phyloP scores from a whole-genome alignment of 2,113 vertebrate species.

The human (Homo sapiens) region DNA sequence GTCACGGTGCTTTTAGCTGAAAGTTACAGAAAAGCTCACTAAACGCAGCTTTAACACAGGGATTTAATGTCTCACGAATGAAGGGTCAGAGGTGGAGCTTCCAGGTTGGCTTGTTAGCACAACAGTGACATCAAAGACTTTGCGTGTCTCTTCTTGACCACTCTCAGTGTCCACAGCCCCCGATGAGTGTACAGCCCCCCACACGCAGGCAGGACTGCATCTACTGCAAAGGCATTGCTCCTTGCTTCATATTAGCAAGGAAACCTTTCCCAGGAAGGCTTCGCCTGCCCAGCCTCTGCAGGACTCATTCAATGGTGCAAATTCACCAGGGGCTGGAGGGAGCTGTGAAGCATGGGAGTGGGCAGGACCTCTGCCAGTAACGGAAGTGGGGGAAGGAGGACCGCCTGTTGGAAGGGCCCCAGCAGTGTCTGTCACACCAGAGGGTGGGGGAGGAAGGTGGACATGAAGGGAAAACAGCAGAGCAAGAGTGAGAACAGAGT shows the following conservation, averaged over 20 bases:
- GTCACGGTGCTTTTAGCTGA: not conserved
- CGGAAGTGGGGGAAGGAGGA: not conserved
- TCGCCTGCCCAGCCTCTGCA: not conserved
- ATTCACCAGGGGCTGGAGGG: not conserved
- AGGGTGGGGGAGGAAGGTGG: not conserved
- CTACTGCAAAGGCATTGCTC: not conserved
- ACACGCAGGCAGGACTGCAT: rapidly evolving
- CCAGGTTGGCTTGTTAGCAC: not conserved
- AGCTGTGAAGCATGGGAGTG: too few species aligned
- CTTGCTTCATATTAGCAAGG: not conserved
- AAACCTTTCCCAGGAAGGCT: not conserved
- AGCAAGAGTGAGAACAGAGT: not conserved
- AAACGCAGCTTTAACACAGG: not conserved
- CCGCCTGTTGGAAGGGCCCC: not conserved
- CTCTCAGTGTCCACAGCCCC: not conserved
- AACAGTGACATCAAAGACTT: too few species aligned
- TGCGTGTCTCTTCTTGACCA: too few species aligned
- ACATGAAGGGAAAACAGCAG: not conserved
- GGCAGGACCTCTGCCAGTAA: not conserved
- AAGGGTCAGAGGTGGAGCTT: not conserved
- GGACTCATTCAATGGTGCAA: not conserved
- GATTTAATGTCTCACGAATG: not conserved
- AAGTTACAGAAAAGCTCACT: not conserved
- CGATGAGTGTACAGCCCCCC: not conserved
- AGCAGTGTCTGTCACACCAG: not conserved